Evolutionary conservation across 92 coral and sea anemone genomes (phyloP), one percentile per base, ranked within the genome.

Genomic region (Scolanthus callimorphus): DNA sequence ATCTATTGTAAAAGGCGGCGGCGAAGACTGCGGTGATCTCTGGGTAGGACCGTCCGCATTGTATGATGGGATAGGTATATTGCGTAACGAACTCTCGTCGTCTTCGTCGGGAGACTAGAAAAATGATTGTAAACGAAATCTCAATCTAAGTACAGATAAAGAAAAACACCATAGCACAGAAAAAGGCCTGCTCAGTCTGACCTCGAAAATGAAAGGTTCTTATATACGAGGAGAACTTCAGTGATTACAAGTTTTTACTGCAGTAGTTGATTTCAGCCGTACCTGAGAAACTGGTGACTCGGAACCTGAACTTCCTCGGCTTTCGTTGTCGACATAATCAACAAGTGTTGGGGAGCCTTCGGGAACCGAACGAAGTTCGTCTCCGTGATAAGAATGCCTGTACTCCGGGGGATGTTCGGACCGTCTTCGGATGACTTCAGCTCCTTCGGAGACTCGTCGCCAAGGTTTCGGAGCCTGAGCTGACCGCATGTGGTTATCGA

Each of bases 21-120:
- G 90, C 11, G 96, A 87, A 0, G 90, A 51, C 38, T 81, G 73
- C 9, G 83, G 90, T 24, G 96, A 87, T 34, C 56, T 57, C 64
- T 82, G 96, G 59, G 74, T 50, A 8, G 55, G 49, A 39, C 56
- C 62, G 11, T 72, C 75, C 17, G 37, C 50, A 22, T 37, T 12
- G 26, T 30, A 74, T 51, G 79, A 69, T 2, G 58, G 85, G 29
- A 83, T 63, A 15, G 80, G 61, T 23, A 80, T 58, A 17, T 69
- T 58, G 28, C 49, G 46, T 2, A 38, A 44, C 19, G 79, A 73
- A 38, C 29, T 50, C 8, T 34, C 27, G 30, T 41, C 56, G 39
- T 54, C 63, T 29, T 41, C 56, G 39, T 54, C 63, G 39, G 31
- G 58, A 31, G 50, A 48, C 30, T 1, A 47, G 0, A 20, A 60